A percentile compares a stretch with the other conserved stretches of the same genome.
phyloP scores from a whole-genome alignment of 2,797 vertebrate genomes.

The Acipenser transmontanus region DNA sequence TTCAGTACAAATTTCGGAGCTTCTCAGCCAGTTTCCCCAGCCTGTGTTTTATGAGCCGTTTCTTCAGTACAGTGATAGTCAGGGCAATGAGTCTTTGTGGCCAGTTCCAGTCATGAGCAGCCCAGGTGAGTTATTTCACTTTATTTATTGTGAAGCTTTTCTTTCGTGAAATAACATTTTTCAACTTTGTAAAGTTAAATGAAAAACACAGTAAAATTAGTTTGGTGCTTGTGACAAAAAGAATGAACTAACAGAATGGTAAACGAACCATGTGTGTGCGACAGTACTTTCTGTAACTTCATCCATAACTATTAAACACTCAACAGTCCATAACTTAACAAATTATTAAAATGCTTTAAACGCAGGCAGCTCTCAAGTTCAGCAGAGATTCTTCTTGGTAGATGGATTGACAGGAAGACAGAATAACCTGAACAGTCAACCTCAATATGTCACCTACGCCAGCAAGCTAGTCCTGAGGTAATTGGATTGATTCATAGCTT shows the following conservation, averaged over 20 bases:
- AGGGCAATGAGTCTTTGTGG: conserved; percentile 2
- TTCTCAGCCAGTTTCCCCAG: conserved; percentile 22
- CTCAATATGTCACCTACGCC: neutral
- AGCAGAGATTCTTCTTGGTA: conserved; percentile 36
- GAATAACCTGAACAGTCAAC: conserved; percentile 2
- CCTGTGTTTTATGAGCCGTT: conserved; percentile 30
- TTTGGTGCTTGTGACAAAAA: too few species aligned
- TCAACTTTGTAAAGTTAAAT: too few species aligned
- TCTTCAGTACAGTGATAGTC: conserved; percentile 19
- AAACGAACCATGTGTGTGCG: too few species aligned
- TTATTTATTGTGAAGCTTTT: neutral
- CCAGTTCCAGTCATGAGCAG: conserved; percentile 22
- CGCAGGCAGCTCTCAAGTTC: neutral
- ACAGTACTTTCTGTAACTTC: too few species aligned
- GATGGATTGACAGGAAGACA: conserved; percentile 25
- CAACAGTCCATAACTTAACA: too few species aligned
- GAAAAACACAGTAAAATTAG: too few species aligned
- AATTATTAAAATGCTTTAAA: neutral
- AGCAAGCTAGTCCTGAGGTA: conserved; percentile 21
- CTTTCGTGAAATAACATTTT: too few species aligned
- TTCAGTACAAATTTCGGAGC: neutral
- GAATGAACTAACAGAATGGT: too few species aligned
- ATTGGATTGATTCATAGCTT: neutral
- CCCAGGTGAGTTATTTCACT: conserved; percentile 18
- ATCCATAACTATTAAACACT: too few species aligned